These are phyloP conservation scores for Brachypteracias leptosomus DNA, from an alignment of 2,113 vertebrate species.

Conservation along the genomic window DNA sequence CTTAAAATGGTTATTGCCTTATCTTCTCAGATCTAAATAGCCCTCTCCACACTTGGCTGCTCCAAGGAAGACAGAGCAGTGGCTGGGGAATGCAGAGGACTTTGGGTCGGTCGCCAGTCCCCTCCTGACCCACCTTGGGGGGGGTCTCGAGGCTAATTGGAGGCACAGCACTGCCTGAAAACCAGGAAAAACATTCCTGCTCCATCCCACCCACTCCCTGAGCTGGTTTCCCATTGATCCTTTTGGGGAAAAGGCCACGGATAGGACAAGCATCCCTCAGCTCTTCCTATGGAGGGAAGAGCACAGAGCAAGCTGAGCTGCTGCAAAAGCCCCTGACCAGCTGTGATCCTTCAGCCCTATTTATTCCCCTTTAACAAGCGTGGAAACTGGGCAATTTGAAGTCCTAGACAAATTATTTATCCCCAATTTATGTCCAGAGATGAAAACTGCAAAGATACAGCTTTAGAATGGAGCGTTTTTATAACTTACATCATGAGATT, in stretches of 20 bases:
- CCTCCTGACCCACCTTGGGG: neutral
- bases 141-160: neutral
- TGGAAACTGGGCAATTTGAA: neutral
- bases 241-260: rapidly evolving
- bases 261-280: neutral
- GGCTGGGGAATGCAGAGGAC: neutral
- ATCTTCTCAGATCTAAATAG: conserved; percentile 24
- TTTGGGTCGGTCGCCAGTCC: neutral
- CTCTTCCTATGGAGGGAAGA: neutral
- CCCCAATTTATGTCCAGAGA: neutral
- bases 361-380: neutral
- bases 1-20: conserved; percentile 45
- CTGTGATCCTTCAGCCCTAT: neutral
- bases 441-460: neutral
- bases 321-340: neutral
- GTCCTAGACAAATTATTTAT: neutral
- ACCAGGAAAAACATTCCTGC: neutral
- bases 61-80: neutral
- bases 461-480: neutral
- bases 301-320: neutral
- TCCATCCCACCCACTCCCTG: neutral
- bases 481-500: neutral
- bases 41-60: conserved; percentile 4
- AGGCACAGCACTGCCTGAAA: neutral
- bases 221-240: rapidly evolving